phyloP scores from a whole-genome alignment of 2,888 invertebrate genomes.

The Epistrophe grossulariae region DNA sequence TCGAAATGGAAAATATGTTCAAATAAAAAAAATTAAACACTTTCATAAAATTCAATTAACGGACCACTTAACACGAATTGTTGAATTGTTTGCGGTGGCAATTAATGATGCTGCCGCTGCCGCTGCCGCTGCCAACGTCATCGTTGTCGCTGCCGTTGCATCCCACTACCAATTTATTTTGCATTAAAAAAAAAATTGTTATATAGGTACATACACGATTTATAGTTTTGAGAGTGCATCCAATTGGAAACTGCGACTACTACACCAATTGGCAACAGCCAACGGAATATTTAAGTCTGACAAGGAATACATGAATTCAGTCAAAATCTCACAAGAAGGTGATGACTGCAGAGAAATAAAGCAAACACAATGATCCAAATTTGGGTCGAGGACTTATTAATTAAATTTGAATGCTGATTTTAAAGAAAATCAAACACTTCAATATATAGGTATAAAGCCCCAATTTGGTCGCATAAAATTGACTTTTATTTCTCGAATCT shows the following conservation, averaged over 20 bases:
- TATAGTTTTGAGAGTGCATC: not conserved
- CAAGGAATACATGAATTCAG: constrained; percentile 34
- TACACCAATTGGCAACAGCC: constrained; percentile 2
- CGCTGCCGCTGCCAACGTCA: too few relatives aligned
- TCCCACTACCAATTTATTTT: constrained; percentile 39
- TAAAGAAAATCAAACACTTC: not conserved
- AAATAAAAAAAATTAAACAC: constrained; percentile 26
- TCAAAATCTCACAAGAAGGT: constrained; percentile 29
- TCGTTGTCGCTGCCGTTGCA: not conserved
- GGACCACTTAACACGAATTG: constrained; percentile 68
- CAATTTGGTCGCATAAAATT: not conserved
- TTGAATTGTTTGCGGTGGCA: constrained; percentile 66
- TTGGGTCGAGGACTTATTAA: constrained; percentile 68
- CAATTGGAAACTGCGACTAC: constrained; percentile 19
- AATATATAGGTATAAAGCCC: not conserved
- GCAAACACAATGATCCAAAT: constrained; percentile 55
- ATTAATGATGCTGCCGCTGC: constrained; percentile 48
- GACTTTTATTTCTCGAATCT: not conserved
- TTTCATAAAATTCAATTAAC: constrained; percentile 72
- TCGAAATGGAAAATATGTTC: constrained; percentile 30
- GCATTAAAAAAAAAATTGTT: constrained; percentile 39
- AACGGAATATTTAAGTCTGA: constrained; percentile 24
- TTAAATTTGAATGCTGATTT: constrained; percentile 38
- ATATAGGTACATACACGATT: not conserved
- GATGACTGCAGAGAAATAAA: constrained; percentile 55